Evolutionary conservation across 2,113 vertebrate genomes (phyloP).

Genomic region (Nerophis ophidion): DNA sequence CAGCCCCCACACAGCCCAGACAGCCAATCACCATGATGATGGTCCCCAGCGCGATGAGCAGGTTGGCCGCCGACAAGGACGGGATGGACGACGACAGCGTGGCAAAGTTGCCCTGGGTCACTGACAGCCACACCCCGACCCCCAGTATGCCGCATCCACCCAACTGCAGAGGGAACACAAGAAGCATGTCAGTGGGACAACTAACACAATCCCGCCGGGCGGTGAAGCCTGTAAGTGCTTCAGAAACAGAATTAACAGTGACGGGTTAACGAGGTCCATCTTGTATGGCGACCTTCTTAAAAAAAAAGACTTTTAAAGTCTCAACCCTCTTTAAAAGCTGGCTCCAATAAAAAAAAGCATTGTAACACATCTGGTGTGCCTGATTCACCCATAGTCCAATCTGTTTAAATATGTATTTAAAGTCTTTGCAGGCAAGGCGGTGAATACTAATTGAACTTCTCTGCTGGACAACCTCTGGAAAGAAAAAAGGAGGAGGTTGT

Average conservation of each 20-base stretch:
- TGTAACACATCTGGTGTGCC: neutral
- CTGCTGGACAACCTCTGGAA: too few relatives aligned
- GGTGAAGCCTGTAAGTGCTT: neutral
- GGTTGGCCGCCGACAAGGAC: constrained; percentile 92
- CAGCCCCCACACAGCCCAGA: constrained; percentile 92
- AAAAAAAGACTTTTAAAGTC: neutral
- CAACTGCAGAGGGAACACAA: constrained; percentile 57
- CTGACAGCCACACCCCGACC: constrained; percentile 76
- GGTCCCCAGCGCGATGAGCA: constrained; percentile 86
- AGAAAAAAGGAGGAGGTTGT: too few relatives aligned
- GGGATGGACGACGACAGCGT: constrained; percentile 94
- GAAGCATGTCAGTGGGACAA: constrained; percentile 14
- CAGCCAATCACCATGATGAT: constrained; percentile 97
- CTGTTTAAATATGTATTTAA: neutral
- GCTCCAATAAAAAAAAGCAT: neutral
- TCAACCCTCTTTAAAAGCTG: neutral
- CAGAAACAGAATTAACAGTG: neutral
- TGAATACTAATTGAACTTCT: too few relatives aligned
- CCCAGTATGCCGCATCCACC: constrained; percentile 75
- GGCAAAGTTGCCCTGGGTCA: constrained; percentile 86
- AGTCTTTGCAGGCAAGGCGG: too few relatives aligned
- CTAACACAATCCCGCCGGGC: neutral
- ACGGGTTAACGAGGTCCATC: neutral
- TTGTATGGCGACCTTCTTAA: neutral
- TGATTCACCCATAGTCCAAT: neutral